A percentile compares a stretch with the other conserved stretches of the same genome.
Evolutionary conservation across 2,113 vertebrate species (phyloP).

Genomic region (Lamprologus tigripictilis): DNA sequence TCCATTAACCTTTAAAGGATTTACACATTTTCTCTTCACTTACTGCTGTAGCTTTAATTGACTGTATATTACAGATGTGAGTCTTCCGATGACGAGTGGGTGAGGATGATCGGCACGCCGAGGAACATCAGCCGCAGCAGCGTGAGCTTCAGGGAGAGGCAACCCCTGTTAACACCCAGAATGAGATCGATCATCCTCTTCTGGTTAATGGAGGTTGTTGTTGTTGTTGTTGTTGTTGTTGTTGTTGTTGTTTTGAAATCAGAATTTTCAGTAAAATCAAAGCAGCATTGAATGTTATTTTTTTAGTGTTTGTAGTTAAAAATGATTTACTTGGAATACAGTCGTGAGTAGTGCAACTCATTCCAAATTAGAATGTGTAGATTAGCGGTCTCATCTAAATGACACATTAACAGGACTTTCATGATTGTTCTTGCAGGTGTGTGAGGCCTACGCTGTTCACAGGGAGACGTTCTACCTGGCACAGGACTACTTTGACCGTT

Average conservation of each 20-base stretch:
- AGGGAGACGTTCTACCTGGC: conserved; percentile 92
- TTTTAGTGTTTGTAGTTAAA: not conserved
- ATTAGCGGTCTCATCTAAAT: fast-evolving
- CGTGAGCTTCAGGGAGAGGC: conserved; percentile 64
- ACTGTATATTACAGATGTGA: conserved; percentile 70
- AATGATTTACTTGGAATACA: not conserved
- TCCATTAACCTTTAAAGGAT: fast-evolving
- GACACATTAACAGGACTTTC: not conserved
- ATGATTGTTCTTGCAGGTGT: conserved; percentile 64
- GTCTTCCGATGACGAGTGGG: conserved; percentile 81
- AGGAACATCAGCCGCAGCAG: conserved; percentile 75
- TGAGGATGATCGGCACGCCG: conserved; percentile 81
- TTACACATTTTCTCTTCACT: not conserved
- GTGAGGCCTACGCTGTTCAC: conserved; percentile 84
- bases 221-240: not conserved
- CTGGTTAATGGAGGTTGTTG: conserved; percentile 81
- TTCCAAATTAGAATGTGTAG: fast-evolving
- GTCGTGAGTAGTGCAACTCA: fast-evolving
- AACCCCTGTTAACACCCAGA: conserved; percentile 78
- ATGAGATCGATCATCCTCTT: conserved; percentile 86
- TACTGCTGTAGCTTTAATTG: not conserved
- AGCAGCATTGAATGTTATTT: not conserved
- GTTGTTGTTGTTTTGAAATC: not conserved
- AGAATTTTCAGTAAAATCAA: not conserved
- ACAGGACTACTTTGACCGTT: conserved; percentile 90